A percentile compares a stretch with the other conserved stretches of the same genome.
Conservation (phyloP, 1,140 invertebrate genomes). For the Glossosoma conforme region DNA sequence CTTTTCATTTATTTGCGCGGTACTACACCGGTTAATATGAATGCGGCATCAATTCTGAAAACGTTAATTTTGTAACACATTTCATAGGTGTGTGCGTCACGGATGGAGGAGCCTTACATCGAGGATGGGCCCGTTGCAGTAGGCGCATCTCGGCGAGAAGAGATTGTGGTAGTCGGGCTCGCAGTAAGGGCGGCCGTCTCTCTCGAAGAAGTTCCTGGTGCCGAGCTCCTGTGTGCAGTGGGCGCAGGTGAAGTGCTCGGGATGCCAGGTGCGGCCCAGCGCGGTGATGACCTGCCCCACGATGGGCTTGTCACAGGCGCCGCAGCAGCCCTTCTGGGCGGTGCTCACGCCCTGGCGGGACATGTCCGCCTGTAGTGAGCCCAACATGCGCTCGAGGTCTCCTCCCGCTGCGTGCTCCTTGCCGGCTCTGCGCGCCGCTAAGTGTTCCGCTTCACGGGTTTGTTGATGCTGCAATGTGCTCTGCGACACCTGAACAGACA, state of each 20-base stretch:
- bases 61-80: no score
- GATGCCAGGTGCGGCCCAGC: conserved; percentile 98
- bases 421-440: conserved; percentile 33
- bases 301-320: conserved; percentile 95
- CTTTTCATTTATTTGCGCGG: no score
- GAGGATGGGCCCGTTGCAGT: conserved; percentile 97
- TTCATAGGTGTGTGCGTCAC: no score
- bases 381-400: conserved; percentile 50
- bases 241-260: conserved; percentile 96
- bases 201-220: conserved; percentile 97
- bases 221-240: conserved; percentile 96
- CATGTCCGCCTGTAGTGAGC: conserved; percentile 87
- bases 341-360: conserved; percentile 95
- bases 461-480: conserved; percentile 24
- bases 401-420: conserved; percentile 36
- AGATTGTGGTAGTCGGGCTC: conserved; percentile 97
- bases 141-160: conserved; percentile 96
- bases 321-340: conserved; percentile 97
- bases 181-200: conserved; percentile 94
- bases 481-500: conserved; percentile 21
- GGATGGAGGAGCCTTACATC: conserved; percentile 65
- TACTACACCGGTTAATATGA: no score
- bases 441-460: conserved; percentile 11
- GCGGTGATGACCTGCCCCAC: conserved; percentile 96
- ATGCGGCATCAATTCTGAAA: no score